Evolutionary conservation across 1,140 invertebrate species (phyloP).

Genomic region (Musca vetustissima): DNA sequence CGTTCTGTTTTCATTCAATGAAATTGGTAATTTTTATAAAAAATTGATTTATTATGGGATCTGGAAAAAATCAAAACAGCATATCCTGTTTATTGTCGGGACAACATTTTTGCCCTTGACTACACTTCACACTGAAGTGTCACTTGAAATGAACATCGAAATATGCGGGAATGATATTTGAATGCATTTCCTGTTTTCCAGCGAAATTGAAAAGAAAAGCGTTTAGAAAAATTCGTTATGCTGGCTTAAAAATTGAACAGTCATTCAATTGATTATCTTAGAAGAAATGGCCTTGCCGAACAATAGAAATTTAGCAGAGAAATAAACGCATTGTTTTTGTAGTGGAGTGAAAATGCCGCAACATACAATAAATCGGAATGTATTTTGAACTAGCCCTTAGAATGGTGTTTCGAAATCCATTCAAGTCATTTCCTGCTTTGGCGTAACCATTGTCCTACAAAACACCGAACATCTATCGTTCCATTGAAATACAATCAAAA

Average conservation of each 20-base stretch:
- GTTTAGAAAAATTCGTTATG: conserved; percentile 3
- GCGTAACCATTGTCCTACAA: too few relatives aligned
- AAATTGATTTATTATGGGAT: too few relatives aligned
- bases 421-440: conserved; percentile 13
- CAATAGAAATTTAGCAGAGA: not conserved
- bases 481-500: not conserved
- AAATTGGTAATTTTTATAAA: too few relatives aligned
- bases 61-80: too few relatives aligned
- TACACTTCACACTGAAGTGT: too few relatives aligned
- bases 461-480: too few relatives aligned
- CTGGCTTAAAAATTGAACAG: conserved; percentile 6
- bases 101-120: too few relatives aligned
- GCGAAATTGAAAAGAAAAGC: not conserved
- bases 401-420: not conserved
- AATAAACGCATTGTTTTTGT: not conserved
- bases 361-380: not conserved
- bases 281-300: not conserved
- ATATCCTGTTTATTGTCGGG: too few relatives aligned
- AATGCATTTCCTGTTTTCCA: too few relatives aligned
- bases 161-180: too few relatives aligned
- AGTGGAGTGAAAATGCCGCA: not conserved
- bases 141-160: too few relatives aligned
- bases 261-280: not conserved
- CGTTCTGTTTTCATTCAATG: too few relatives aligned
- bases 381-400: not conserved